These are phyloP conservation scores for Calyptommatus sinebrachiatus DNA, from an alignment of 2,113 vertebrate genomes.

Conservation along the genomic window DNA sequence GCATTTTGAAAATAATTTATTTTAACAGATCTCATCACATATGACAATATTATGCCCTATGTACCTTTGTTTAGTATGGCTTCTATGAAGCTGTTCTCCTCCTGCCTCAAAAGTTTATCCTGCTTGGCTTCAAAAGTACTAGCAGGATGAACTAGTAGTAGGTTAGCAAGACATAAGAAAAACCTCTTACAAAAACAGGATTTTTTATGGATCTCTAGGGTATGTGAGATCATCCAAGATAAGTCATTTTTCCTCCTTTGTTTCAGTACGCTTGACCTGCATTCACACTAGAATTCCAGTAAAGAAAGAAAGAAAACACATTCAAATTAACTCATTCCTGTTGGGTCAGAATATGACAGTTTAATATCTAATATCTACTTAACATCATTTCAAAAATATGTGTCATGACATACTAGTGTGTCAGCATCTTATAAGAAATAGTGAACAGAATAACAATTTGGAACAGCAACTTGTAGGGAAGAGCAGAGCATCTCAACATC, in stretches of 20 bases:
- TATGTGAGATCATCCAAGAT: not conserved
- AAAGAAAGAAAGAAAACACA: too few species aligned
- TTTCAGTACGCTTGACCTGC: not conserved
- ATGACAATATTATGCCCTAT: too few species aligned
- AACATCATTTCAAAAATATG: not conserved
- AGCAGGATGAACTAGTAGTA: too few species aligned
- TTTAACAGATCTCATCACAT: too few species aligned
- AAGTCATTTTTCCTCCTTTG: not conserved
- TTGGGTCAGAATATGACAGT: not conserved
- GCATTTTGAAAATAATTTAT: too few species aligned
- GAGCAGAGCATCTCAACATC: not conserved
- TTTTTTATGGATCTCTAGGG: not conserved
- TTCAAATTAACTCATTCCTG: not conserved
- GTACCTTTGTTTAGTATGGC: too few species aligned
- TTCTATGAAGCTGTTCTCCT: too few species aligned
- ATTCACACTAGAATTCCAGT: not conserved
- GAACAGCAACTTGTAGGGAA: not conserved
- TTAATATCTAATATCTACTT: not conserved
- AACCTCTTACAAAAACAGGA: not conserved
- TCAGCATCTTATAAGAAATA: not conserved
- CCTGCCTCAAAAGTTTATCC: too few species aligned
- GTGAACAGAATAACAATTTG: not conserved
- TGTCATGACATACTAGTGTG: too few species aligned
- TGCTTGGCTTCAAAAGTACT: too few species aligned
- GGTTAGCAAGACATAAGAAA: not conserved